A percentile compares a stretch with the other conserved stretches of the same genome.
These are phyloP conservation scores for Tipula confusa DNA, from an alignment of 2,888 invertebrate species.

Conservation along the genomic window DNA sequence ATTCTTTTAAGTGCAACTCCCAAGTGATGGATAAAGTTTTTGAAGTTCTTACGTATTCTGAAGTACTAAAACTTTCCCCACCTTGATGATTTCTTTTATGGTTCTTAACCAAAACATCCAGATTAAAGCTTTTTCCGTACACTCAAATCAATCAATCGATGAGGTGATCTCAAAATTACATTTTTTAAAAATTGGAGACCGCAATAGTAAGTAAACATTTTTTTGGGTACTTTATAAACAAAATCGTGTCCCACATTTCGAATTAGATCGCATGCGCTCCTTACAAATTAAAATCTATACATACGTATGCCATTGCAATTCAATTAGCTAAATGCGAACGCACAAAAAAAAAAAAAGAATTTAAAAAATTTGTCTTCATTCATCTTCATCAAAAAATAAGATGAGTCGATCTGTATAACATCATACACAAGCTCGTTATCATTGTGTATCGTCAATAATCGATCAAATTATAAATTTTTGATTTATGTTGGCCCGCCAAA, in stretches of 20 bases:
- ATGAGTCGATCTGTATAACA: neutral
- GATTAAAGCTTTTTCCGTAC: too few relatives aligned
- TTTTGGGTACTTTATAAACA: neutral
- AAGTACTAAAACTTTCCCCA: too few relatives aligned
- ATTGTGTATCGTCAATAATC: conserved; percentile 5
- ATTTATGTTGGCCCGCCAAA: neutral
- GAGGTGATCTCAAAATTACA: too few relatives aligned
- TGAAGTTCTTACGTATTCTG: too few relatives aligned
- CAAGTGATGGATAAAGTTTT: too few relatives aligned
- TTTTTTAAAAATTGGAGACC: neutral
- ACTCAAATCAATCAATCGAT: too few relatives aligned
- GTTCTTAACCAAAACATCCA: too few relatives aligned
- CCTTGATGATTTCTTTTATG: too few relatives aligned
- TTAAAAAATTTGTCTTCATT: neutral
- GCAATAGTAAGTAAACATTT: neutral
- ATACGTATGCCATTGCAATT: neutral
- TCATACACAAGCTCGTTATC: neutral
- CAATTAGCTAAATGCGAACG: neutral
- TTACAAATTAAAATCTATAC: neutral
- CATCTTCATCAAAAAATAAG: conserved; percentile 25
- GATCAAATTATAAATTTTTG: conserved; percentile 3
- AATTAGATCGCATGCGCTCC: neutral
- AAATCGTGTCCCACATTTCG: neutral
- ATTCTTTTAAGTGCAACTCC: too few relatives aligned
- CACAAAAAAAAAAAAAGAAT: conserved; percentile 1